Percentiles rank a stretch among this genome's conserved stretches.
phyloP scores from a whole-genome alignment of 2,797 vertebrate genomes.

The Sarcophilus harrisii region DNA sequence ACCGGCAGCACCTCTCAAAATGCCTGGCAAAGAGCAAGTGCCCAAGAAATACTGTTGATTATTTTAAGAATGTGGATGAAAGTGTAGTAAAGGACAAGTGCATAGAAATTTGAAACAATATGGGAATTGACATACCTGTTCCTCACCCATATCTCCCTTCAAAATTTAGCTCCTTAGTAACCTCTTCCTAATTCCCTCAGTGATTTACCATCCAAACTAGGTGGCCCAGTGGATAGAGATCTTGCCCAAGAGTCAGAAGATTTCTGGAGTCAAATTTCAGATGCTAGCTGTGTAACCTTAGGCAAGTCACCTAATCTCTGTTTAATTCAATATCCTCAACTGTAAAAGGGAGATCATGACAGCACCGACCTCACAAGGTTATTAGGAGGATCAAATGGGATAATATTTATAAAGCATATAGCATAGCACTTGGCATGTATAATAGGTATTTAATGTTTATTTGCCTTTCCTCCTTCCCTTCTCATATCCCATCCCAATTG shows the following conservation, averaged over 20 bases:
- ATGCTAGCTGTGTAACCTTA: background rate
- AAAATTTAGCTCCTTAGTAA: background rate
- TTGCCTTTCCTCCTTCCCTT: background rate
- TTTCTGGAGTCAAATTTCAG: background rate
- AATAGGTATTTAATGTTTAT: background rate
- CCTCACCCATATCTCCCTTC: background rate
- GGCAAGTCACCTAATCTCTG: background rate
- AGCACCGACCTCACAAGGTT: background rate
- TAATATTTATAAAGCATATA: background rate
- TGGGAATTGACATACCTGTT: background rate
- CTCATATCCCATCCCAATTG: background rate
- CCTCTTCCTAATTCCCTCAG: background rate
- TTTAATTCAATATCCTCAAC: background rate
- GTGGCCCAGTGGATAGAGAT: background rate
- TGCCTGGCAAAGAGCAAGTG: background rate
- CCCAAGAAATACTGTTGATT: background rate
- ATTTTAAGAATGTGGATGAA: background rate
- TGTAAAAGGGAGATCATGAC: background rate
- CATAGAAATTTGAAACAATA: background rate
- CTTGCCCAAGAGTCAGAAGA: background rate
- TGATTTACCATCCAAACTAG: background rate
- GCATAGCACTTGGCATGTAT: background rate
- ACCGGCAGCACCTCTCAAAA: too few relatives aligned
- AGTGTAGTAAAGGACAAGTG: background rate
- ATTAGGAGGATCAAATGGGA: background rate